These are phyloP conservation scores for Hyphantria cunea DNA, from an alignment of 1,140 invertebrate genomes.

Conservation along the genomic window DNA sequence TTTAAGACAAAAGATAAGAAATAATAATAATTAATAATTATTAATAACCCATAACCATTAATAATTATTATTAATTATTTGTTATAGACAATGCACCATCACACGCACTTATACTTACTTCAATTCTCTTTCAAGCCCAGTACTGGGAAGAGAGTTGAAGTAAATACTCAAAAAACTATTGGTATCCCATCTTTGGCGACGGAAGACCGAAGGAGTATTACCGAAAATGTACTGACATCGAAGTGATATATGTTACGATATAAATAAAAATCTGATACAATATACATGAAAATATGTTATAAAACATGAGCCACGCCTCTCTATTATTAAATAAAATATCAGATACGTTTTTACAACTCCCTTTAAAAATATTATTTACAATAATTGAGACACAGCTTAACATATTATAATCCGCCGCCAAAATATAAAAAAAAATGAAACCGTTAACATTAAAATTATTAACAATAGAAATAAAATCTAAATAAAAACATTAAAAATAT, in stretches of 20 bases:
- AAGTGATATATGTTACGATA: conserved; percentile 6
- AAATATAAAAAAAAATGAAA: conserved; percentile 6
- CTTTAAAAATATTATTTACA: no score
- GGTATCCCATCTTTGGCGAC: conserved; percentile 14
- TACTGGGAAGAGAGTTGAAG: conserved; percentile 1
- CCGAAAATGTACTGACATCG: conserved; percentile 1
- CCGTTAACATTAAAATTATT: conserved; percentile 3
- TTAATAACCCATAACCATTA: no score
- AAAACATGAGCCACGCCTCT: not conserved
- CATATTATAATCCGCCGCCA: conserved; percentile 20
- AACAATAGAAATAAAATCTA: conserved; percentile 8
- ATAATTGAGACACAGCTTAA: not conserved
- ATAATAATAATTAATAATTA: no score
- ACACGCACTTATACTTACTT: no score
- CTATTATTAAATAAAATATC: conserved; percentile 5
- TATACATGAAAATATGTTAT: conserved; percentile 23
- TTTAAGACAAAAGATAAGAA: no score
- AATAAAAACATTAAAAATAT: conserved; percentile 31
- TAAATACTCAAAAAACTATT: conserved; percentile 1
- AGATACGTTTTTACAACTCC: not conserved
- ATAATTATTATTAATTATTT: no score
- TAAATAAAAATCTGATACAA: conserved; percentile 15
- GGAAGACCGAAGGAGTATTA: conserved; percentile 20
- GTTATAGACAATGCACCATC: no score
- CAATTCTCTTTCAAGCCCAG: not conserved